These are phyloP conservation scores for Chaenodraco wilsoni DNA, from an alignment of 2,797 vertebrate species.

Conservation along the genomic window DNA sequence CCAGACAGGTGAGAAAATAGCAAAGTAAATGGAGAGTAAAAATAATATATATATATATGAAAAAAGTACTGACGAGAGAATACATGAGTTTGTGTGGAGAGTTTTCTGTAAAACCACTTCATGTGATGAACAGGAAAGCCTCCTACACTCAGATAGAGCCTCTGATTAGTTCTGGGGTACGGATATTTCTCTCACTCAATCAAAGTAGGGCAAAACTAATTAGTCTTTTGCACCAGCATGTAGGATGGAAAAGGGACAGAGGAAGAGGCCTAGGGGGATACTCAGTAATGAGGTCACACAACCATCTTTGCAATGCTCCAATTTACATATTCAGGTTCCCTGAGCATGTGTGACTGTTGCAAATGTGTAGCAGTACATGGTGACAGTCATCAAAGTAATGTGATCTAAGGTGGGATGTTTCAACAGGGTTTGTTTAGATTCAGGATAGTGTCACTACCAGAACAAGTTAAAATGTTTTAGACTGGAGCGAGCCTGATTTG, in stretches of 20 bases:
- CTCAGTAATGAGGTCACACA: conserved; percentile 81
- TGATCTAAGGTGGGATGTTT: neutral
- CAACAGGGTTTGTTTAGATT: conserved; percentile 22
- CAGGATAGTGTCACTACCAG: conserved; percentile 29
- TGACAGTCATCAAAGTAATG: conserved; percentile 14
- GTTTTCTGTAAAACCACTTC: conserved; percentile 7
- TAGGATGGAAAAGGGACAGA: conserved; percentile 75
- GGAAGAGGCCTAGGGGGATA: conserved; percentile 78
- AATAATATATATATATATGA: neutral
- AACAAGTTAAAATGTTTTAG: conserved; percentile 8
- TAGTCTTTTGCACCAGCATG: conserved; percentile 75
- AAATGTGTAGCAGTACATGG: conserved; percentile 24
- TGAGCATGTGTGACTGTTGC: conserved; percentile 29
- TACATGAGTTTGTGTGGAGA: neutral
- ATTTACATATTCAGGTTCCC: conserved; percentile 65
- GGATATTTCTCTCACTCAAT: conserved; percentile 64
- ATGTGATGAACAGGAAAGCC: conserved; percentile 10
- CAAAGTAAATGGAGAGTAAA: neutral
- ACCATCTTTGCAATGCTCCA: conserved; percentile 71
- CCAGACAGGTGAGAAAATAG: conserved; percentile 16
- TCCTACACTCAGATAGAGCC: neutral
- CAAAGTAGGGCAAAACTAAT: conserved; percentile 87
- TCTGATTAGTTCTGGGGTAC: conserved; percentile 55
- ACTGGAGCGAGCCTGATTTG: conserved; percentile 1
- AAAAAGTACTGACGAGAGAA: neutral